These are phyloP conservation scores for Eudyptes chrysolophus DNA, from an alignment of 2,113 vertebrate species.

Conservation along the genomic window DNA sequence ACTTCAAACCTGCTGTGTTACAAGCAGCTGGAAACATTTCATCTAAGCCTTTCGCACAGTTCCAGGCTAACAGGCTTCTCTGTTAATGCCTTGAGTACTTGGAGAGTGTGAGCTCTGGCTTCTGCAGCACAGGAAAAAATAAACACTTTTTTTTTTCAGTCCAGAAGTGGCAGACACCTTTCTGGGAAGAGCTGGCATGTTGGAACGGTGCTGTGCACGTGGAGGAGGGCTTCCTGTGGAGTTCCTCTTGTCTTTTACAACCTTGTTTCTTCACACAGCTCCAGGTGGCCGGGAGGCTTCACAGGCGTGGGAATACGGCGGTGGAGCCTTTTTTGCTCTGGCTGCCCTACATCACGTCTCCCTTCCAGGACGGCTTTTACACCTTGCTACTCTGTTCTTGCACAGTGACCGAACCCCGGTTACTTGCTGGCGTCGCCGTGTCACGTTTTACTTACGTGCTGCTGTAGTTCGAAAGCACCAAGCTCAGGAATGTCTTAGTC, in stretches of 20 bases:
- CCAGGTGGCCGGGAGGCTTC: neutral
- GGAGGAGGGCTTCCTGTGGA: neutral
- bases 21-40: neutral
- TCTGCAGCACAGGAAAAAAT: neutral
- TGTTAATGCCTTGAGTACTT: no score
- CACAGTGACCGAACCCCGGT: rapidly evolving
- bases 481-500: neutral
- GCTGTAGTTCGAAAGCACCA: neutral
- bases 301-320: rapidly evolving
- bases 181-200: no score
- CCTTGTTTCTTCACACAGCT: neutral
- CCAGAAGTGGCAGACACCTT: rapidly evolving
- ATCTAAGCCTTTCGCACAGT: neutral
- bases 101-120: neutral
- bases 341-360: rapidly evolving
- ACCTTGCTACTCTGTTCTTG: neutral
- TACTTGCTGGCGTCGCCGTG: no score
- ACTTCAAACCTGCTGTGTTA: neutral
- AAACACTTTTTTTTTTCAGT: neutral
- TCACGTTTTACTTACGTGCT: rapidly evolving
- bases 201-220: neutral
- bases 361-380: neutral
- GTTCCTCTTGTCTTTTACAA: neutral
- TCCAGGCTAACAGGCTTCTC: neutral
- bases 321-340: rapidly evolving